Conservation (phyloP, 2,888 invertebrate genomes). For the Balanococcus diminutus region DNA sequence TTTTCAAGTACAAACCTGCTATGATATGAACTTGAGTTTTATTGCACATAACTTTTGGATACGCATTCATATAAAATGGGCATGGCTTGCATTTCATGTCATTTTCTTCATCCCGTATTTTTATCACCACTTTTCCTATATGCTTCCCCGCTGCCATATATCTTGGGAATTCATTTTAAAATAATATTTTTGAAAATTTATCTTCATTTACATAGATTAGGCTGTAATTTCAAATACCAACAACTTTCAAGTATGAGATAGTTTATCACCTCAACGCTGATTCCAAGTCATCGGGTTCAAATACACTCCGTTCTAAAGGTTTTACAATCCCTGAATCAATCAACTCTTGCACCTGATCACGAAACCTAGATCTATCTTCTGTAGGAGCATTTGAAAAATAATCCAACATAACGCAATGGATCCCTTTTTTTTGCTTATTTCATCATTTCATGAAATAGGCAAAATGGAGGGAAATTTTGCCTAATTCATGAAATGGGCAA, state of each 20-base stretch:
- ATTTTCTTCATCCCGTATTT: slow-evolving; percentile 65
- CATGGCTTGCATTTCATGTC: slow-evolving; percentile 47
- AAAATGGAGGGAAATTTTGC: no score
- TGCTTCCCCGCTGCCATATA: slow-evolving; percentile 73
- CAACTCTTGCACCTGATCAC: slow-evolving; percentile 67
- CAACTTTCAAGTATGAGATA: background rate
- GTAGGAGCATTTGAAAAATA: no score
- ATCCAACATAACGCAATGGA: no score
- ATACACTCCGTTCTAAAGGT: slow-evolving; percentile 72
- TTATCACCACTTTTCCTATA: slow-evolving; percentile 74
- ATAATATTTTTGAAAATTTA: background rate
- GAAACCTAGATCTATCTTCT: no score
- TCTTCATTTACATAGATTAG: background rate
- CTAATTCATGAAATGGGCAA: no score
- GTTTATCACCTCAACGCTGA: slow-evolving; percentile 68
- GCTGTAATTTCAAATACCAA: background rate
- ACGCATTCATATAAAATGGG: slow-evolving; percentile 60
- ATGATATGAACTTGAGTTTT: slow-evolving; percentile 65
- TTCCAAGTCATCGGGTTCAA: slow-evolving; percentile 71
- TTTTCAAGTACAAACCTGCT: slow-evolving; percentile 66
- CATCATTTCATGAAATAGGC: no score
- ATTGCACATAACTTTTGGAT: slow-evolving; percentile 64
- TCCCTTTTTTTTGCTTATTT: no score
- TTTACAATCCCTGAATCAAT: slow-evolving; percentile 71
- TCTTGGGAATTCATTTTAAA: no score